Base-by-base conservation (phyloP, 2,113 vertebrate genomes). In the Tenrec ecaudatus region DNA sequence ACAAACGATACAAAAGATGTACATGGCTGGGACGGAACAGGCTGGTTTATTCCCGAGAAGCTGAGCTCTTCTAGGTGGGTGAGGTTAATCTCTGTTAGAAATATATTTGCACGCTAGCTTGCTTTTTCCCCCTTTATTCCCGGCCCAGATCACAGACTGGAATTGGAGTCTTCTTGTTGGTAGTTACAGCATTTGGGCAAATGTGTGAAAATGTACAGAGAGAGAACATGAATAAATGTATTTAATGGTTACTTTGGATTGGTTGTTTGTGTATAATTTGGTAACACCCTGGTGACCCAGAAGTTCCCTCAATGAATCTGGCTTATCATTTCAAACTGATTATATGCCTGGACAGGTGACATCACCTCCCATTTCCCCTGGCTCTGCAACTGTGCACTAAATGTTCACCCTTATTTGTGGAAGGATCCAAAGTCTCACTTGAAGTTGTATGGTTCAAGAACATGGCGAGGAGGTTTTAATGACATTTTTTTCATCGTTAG, bases 401-500 rank as follows among this genome's bases (percentile, higher is more conserved):
- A 25, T 33, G 22, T 78, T 60, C 31, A 69, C 40, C 66, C 47
- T 17, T 33, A 16, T 76, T 77, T 80, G 29, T 60, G 78, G 33
- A 60, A 9, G 86, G 43, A 78, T 10, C 12, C 20, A 31, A 89
- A 83, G 43, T 19, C 68, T 73, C 83, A 78, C 23, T 76, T 43
- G 47, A 82, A 90, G 47, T 16, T 8, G 10, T 57, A 20, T 73
- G 79, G n/a, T 80, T 85, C 62, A 81, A 60, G 29, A 43, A 38
- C 8, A 31, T 27, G 47, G 11, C 12, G 81, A 33, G 60, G 68
- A 82, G 10, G 60, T 73, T 89, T 91, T 86, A 88, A 60, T 22
- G 47, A 36, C 38, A 43, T 77, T 93, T 92, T 20, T 87, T 73
- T 95, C 60, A 57, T 75, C 33, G 47, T 81, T 57, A 77, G 53